Evolutionary conservation across 2,888 invertebrate species (phyloP), one percentile per base, ranked within the genome.

Genomic region (Gibbula magus): DNA sequence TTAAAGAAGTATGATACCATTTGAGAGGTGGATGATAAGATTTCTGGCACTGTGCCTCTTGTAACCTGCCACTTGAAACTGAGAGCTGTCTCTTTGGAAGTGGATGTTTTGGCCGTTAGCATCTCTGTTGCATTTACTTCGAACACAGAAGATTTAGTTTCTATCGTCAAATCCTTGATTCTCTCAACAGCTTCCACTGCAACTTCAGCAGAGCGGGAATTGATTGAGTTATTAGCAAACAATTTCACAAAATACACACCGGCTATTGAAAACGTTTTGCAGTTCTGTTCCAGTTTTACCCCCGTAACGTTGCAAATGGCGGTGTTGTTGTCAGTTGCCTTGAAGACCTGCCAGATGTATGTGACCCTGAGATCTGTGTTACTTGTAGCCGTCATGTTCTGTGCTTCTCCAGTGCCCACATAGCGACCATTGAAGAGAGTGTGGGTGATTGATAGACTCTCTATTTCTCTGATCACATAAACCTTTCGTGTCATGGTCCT

Each of bases 391-490:
- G 20, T 22, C n/a, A 81, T 67, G 56, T 67, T 51, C 66, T 84
- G 67, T n/a, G 29, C 53, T 32, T 83, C 79, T 2, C 79, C 79
- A 10, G 51, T 29, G 10, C 83, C 84, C 53, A 85, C 85, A 45
- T 76, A 75, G 20, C 70, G 25, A 79, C 80, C 80, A 56, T 79
- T 66, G 25, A 75, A 75, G 22, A 81, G 78, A 2, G 81, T 81
- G 18, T 78, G 80, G 0, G 80, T 79, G 5, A 86, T 85, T 8
- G 81, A 75, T 5, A 88, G 75, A 32, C 79, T 78, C 18, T 78
- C 70, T 16, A 88, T 83, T 10, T 80, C 81, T 52, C 84, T 82
- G 32, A 88, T 74, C 0, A 81, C 80, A 54, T 75, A 25, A n/a
- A 83, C 16, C 18, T 78, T 67, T 20, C 78, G 67, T 20, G 79